These are phyloP conservation scores for Catharus bicknelli DNA, from an alignment of 2,113 vertebrate genomes.

Conservation along the genomic window DNA sequence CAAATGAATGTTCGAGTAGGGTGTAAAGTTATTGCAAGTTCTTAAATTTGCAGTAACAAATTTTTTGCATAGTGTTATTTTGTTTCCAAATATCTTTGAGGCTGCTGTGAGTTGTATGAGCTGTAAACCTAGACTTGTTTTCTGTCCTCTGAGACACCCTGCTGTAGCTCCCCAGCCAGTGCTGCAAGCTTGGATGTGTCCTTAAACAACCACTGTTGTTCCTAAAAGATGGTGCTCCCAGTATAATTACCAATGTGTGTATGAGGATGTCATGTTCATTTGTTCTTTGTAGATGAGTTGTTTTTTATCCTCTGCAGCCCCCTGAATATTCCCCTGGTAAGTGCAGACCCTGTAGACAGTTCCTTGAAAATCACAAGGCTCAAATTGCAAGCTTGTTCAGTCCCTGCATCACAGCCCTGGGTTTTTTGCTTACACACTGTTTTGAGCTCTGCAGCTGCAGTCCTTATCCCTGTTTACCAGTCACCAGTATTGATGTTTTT, in stretches of 20 bases:
- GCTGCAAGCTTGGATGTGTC: background rate
- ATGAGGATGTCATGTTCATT: background rate
- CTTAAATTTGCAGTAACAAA: background rate
- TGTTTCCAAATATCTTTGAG: background rate
- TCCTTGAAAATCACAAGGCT: background rate
- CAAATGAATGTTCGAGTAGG: background rate
- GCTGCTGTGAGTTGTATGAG: background rate
- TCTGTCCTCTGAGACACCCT: background rate
- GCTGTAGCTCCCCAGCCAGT: background rate
- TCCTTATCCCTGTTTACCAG: slow-evolving; percentile 11
- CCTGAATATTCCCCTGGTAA: background rate
- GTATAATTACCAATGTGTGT: background rate
- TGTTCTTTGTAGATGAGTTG: background rate
- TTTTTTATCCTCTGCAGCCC: background rate
- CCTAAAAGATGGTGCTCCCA: background rate
- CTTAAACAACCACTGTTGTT: background rate
- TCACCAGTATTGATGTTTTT: background rate
- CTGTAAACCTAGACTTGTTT: background rate
- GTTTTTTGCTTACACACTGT: slow-evolving; percentile 22
- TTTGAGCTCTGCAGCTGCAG: slow-evolving; percentile 56
- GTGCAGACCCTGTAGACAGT: background rate
- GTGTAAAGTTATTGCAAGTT: background rate
- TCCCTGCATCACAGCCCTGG: background rate
- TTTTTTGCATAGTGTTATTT: background rate
- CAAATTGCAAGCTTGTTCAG: background rate